Conservation (phyloP, 2,113 vertebrate species). For the Rhea americana region DNA sequence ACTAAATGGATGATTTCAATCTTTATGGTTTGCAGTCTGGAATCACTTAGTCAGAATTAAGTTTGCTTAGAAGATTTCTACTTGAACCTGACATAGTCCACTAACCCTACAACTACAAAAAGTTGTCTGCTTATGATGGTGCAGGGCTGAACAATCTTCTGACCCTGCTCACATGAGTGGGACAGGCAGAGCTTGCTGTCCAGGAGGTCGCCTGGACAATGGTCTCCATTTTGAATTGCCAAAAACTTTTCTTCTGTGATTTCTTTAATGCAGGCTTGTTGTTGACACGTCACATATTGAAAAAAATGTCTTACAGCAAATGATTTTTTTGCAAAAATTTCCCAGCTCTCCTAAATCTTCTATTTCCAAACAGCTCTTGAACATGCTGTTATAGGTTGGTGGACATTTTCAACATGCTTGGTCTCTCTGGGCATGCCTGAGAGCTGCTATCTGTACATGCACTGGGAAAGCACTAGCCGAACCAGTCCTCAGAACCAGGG, state of each 20-base stretch:
- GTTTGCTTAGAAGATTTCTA: neutral
- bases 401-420: neutral
- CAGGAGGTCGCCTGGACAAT: too few relatives aligned
- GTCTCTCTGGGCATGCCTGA: neutral
- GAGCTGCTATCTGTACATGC: neutral
- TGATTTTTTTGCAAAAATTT: neutral
- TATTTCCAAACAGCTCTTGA: neutral
- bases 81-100: neutral
- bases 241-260: neutral
- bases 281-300: neutral
- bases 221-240: neutral
- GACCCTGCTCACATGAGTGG: neutral
- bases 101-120: neutral
- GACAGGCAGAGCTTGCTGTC: too few relatives aligned
- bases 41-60: neutral
- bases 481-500: neutral
- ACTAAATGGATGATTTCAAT: neutral
- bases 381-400: neutral
- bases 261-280: neutral
- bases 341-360: neutral
- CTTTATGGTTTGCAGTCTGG: neutral
- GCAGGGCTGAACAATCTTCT: neutral
- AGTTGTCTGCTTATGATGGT: neutral
- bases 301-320: neutral
- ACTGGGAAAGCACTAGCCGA: neutral